These are phyloP conservation scores for Brevimyrus niger DNA, from an alignment of 2,113 vertebrate genomes.

Conservation along the genomic window DNA sequence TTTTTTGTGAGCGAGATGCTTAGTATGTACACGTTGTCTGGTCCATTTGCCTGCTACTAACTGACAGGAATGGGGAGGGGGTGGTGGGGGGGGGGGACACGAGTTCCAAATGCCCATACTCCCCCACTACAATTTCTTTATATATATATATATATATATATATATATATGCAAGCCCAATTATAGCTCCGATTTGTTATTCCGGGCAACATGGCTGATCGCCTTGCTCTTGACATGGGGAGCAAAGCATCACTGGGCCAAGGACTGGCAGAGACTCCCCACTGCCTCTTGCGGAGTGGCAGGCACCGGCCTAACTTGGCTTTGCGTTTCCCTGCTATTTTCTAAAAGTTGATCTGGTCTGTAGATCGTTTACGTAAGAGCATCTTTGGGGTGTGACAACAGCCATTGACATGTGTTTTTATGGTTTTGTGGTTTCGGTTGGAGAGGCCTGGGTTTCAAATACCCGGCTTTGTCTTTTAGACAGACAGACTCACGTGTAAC, in stretches of 20 bases:
- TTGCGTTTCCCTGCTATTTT: background rate
- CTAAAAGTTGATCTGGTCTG: background rate
- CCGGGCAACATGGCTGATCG: background rate
- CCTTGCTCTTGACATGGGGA: background rate
- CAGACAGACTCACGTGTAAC: background rate
- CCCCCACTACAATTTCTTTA: background rate
- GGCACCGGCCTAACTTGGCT: background rate
- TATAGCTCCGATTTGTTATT: background rate
- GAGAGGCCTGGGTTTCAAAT: background rate
- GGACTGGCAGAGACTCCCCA: background rate
- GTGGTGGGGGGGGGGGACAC: background rate
- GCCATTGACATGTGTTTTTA: background rate
- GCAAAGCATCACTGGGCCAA: background rate
- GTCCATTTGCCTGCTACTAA: slow-evolving; percentile 1
- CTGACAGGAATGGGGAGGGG: background rate
- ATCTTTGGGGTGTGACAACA: background rate
- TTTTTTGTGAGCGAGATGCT: background rate
- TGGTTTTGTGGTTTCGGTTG: too few relatives aligned
- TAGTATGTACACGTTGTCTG: background rate
- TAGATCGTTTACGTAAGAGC: background rate
- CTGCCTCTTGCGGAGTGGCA: background rate
- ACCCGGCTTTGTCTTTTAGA: background rate
- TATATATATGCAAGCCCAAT: background rate
- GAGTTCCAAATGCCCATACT: background rate
- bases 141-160: too few relatives aligned